Percentiles rank a stretch among this genome's conserved stretches.
Evolutionary conservation across 2,888 invertebrate species (phyloP).

Genomic region (Neria commutata): DNA sequence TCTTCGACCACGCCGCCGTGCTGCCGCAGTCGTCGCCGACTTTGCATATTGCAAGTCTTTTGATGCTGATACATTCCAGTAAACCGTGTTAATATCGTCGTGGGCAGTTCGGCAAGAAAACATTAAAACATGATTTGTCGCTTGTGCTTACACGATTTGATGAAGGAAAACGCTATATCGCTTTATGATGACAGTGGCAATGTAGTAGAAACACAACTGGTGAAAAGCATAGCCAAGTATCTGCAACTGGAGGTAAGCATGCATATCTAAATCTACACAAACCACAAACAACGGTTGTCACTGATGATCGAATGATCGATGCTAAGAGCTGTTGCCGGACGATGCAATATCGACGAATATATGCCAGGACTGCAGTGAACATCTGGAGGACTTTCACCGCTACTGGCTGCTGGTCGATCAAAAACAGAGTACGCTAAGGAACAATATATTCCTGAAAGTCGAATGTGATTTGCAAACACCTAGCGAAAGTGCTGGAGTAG

Average conservation of each 20-base stretch:
- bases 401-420: neutral
- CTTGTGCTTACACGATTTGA: constrained; percentile 41
- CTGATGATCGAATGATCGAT: no score
- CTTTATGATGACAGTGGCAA: constrained; percentile 27
- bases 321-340: neutral
- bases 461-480: neutral
- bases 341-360: neutral
- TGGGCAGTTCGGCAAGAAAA: no score
- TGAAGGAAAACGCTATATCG: constrained; percentile 40
- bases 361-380: neutral
- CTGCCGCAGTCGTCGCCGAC: no score
- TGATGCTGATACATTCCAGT: no score
- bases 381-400: neutral
- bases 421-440: neutral
- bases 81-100: no score
- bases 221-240: constrained; percentile 47
- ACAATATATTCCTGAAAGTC: neutral
- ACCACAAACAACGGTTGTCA: no score
- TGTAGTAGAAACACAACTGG: constrained; percentile 40
- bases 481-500: neutral
- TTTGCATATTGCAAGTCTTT: no score
- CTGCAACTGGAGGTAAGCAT: constrained; percentile 49
- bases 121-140: constrained; percentile 47
- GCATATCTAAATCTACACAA: no score
- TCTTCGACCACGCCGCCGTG: no score